Conservation (phyloP, 2,888 invertebrate species). For the Notodonta ziczac region DNA sequence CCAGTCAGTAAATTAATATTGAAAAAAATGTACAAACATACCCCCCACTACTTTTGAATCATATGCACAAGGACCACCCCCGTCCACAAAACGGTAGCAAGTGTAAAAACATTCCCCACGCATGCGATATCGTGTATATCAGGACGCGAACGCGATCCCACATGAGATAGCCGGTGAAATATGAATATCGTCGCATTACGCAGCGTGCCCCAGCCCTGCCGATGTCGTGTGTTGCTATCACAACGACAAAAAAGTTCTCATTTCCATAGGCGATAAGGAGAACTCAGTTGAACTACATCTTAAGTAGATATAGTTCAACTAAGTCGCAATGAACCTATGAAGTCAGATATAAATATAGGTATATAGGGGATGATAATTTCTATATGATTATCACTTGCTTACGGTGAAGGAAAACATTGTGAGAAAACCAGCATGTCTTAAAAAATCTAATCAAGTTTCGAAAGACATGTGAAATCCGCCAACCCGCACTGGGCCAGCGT, state of each 20-base stretch:
- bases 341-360: neutral
- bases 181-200: constrained; percentile 73
- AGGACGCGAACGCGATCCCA: constrained; percentile 66
- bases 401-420: too few relatives aligned
- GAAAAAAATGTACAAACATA: neutral
- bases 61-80: constrained; percentile 23
- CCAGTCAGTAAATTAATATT: too few relatives aligned
- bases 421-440: too few relatives aligned
- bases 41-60: neutral
- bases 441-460: too few relatives aligned
- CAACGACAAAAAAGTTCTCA: neutral
- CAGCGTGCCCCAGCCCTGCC: constrained; percentile 24
- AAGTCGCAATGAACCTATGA: neutral
- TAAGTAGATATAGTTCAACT: too few relatives aligned
- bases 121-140: constrained; percentile 74
- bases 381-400: too few relatives aligned
- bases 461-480: too few relatives aligned
- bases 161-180: constrained; percentile 70
- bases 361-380: too few relatives aligned
- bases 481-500: too few relatives aligned
- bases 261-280: neutral
- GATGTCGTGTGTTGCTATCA: constrained; percentile 26
- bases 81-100: constrained; percentile 57
- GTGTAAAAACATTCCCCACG: constrained; percentile 56
- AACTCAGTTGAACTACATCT: constrained; percentile 4